Evolutionary conservation across 30 jellyfish, hydroid and myxozoan genomes (phyloP).

Genomic region (Hydra vulgaris): DNA sequence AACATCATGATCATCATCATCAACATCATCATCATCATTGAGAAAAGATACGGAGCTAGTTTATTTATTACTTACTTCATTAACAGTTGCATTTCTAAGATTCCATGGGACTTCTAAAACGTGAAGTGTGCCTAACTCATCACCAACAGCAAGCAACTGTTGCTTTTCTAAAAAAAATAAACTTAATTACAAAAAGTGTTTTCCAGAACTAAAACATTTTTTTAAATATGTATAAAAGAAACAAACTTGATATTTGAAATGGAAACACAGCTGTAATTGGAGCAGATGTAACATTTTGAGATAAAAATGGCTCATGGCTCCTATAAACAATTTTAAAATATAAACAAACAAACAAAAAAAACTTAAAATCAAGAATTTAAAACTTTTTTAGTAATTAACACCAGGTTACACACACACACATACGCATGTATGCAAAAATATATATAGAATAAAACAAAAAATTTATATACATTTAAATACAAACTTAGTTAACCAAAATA

Average conservation of each 20-base stretch:
- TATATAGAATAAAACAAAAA: too few species aligned
- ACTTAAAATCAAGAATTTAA: too few species aligned
- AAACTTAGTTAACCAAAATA: too few species aligned
- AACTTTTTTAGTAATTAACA: not conserved
- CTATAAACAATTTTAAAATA: constrained; percentile 28
- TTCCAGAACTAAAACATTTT: not conserved
- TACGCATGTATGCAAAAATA: constrained; percentile 1
- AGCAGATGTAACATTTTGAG: constrained; percentile 71
- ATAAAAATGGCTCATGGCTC: constrained; percentile 73
- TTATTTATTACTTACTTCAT: constrained; percentile 37
- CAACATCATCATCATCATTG: not conserved
- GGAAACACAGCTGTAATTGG: constrained; percentile 55
- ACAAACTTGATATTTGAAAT: constrained; percentile 62
- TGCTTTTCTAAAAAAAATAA: constrained; percentile 42
- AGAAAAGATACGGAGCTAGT: not conserved
- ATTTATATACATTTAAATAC: too few species aligned
- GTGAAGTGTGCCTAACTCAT: constrained; percentile 85
- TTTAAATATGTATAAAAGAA: not conserved
- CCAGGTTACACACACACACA: constrained; percentile 4
- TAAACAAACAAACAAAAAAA: not conserved
- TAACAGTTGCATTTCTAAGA: constrained; percentile 61
- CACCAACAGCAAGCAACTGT: constrained; percentile 89
- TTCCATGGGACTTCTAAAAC: constrained; percentile 88
- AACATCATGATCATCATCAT: not conserved
- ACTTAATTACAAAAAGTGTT: not conserved